These are phyloP conservation scores for Macrobrachium rosenbergii DNA, from an alignment of 1,140 invertebrate species.

Conservation along the genomic window DNA sequence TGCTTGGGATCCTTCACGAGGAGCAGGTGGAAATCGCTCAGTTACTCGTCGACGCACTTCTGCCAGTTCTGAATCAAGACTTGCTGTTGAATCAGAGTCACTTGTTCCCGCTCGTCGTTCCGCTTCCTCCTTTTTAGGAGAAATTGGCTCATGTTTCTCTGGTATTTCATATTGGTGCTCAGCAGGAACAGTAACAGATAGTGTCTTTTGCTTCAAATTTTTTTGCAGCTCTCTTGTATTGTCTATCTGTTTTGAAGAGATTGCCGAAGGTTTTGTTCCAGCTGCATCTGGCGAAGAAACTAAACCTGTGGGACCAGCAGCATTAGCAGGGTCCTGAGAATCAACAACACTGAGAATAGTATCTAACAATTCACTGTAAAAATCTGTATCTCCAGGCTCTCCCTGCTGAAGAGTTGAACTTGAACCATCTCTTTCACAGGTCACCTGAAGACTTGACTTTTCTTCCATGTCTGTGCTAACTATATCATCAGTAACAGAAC, in stretches of 20 bases:
- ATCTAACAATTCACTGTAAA: constrained; percentile 52
- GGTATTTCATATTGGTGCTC: not conserved
- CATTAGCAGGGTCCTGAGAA: constrained; percentile 35
- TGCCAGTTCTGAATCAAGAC: constrained; percentile 49
- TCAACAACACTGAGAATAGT: constrained; percentile 57
- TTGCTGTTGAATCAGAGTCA: constrained; percentile 52
- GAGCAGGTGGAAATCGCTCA: constrained; percentile 49
- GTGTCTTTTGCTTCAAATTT: too few species aligned
- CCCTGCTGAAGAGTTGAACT: constrained; percentile 31
- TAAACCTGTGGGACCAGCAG: not conserved
- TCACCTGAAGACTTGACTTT: constrained; percentile 1
- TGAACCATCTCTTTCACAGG: constrained; percentile 23
- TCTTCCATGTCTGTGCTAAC: not conserved
- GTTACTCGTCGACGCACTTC: constrained; percentile 53
- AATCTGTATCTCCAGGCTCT: constrained; percentile 44
- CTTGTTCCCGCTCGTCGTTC: constrained; percentile 25
- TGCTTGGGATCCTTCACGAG: constrained; percentile 34
- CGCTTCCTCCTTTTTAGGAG: constrained; percentile 7
- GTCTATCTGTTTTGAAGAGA: too few species aligned
- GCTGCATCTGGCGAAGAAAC: too few species aligned
- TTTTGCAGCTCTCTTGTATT: too few species aligned
- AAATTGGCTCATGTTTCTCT: not conserved
- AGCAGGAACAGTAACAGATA: too few species aligned
- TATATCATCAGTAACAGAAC: constrained; percentile 3
- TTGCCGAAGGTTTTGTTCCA: too few species aligned